Conservation (phyloP, 2,113 vertebrate species). For the Scomber scombrus region DNA sequence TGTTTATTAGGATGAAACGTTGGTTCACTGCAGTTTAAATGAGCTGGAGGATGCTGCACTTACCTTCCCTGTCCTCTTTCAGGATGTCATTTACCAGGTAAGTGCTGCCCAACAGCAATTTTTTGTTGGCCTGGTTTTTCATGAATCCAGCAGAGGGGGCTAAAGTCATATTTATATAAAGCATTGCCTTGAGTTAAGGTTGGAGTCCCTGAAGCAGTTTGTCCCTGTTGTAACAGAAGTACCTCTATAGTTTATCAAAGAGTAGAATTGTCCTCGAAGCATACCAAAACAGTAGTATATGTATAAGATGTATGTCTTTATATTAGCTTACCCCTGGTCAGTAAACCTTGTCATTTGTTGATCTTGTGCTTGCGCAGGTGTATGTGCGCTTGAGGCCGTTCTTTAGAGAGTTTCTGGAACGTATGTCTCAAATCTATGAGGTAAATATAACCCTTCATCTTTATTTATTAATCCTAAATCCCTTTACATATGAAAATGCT, state of each 20-base stretch:
- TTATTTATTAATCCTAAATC: not conserved
- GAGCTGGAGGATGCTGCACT: constrained; percentile 98
- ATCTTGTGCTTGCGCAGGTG: constrained; percentile 83
- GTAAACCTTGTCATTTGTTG: no score
- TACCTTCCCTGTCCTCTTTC: constrained; percentile 98
- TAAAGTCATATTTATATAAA: not conserved
- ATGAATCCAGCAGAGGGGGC: constrained; percentile 62
- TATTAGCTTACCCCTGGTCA: not conserved
- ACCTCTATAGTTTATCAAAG: not conserved
- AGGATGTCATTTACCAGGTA: constrained; percentile 99
- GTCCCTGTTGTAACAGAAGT: not conserved
- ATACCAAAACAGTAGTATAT: not conserved
- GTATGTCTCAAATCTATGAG: constrained; percentile 99
- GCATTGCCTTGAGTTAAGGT: not conserved
- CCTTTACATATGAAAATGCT: not conserved
- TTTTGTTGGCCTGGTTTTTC: not conserved
- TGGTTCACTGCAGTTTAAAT: constrained; percentile 99
- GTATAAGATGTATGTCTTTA: not conserved
- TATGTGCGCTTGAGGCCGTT: constrained; percentile 98
- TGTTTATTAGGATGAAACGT: constrained; percentile 92
- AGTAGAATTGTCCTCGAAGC: not conserved
- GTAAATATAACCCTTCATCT: constrained; percentile 76
- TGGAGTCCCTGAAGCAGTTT: not conserved
- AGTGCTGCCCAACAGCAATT: not conserved
- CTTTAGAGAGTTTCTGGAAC: constrained; percentile 98